Base-by-base conservation (phyloP, 2,113 vertebrate genomes). In the Todiramphus saurophagus region DNA sequence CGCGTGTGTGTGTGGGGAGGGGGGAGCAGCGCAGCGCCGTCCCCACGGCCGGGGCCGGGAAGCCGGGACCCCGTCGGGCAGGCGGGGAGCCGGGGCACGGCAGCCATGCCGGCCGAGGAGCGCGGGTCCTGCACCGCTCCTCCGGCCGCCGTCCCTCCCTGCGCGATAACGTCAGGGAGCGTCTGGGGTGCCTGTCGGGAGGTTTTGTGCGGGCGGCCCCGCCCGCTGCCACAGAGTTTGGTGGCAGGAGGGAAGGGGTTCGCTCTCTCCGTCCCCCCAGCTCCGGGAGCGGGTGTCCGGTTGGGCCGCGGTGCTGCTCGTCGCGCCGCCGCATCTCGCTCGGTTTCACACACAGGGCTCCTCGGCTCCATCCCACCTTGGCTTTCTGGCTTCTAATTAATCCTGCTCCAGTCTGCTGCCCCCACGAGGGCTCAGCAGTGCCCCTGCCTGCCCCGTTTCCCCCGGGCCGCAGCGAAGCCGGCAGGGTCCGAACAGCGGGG, bases 191-290 rank as follows among this genome's bases (percentile, higher is more conserved):
- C 15, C 41, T 13, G 12, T 10, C 0, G 2, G 35, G 19, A 27
- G 7, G 7, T 13, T 80, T 39, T 17, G 37, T 27, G 27, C 6
- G 28, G 51, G 63, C 82, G 89, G 37, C 39, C 13, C 10, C 1
- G 3, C 58, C 43, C 2, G 1, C 19, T 82, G 66, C 7, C 2
- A 7, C 13, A 5, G 51, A 33, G 25, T 33, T 68, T 4, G 4
- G 18, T 8, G 86, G 31, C n/a, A 63, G n/a, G 31, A 76, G 35
- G 43, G 28, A 59, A 59, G 39, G 28, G 14, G 2, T 30, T 79
- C 0, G 0, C n/a, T 51, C 10, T 56, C 56, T 2, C 0, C 70
- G 19, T 23, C 67, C 10, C 5, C 0, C 11, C 48, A 0, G 56
- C 17, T 55, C 9, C 7, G 1, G 39, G 39, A 31, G 24, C 0